Evolutionary conservation across 2,113 vertebrate genomes (phyloP).

Genomic region (Anoplopoma fimbria): DNA sequence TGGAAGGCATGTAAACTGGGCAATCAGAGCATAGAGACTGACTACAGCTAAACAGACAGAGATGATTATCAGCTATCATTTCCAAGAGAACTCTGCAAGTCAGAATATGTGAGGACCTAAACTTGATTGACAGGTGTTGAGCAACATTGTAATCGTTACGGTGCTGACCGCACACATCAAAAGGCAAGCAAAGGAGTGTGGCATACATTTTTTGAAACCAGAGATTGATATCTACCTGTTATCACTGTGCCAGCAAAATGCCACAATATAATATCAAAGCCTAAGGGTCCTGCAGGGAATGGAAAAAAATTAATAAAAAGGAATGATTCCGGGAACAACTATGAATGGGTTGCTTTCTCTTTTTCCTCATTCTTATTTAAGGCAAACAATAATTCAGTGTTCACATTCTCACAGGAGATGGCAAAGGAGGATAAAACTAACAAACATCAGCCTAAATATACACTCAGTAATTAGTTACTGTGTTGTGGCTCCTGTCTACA

Average conservation of each 20-base stretch:
- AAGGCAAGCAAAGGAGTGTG: conserved; percentile 49
- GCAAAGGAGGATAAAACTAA: conserved; percentile 60
- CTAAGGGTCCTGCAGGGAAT: conserved; percentile 43
- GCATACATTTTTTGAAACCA: conserved; percentile 44
- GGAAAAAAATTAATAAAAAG: conserved; percentile 19
- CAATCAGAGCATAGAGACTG: conserved; percentile 23
- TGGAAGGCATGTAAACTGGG: conserved; percentile 20
- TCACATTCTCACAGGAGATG: conserved; percentile 52
- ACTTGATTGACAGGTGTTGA: conserved; percentile 61
- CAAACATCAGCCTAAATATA: conserved; percentile 27
- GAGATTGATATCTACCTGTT: conserved; percentile 67
- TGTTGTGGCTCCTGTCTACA: conserved; percentile 59
- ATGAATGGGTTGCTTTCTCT: conserved; percentile 48
- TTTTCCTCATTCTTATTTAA: conserved; percentile 56
- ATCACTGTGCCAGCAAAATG: conserved; percentile 62
- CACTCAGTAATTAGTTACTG: conserved; percentile 20
- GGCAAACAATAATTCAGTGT: conserved; percentile 59
- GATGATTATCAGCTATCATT: conserved; percentile 39
- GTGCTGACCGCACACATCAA: conserved; percentile 59
- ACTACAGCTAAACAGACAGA: conserved; percentile 56
- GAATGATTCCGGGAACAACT: conserved; percentile 53
- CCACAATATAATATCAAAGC: conserved; percentile 69
- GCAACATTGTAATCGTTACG: conserved; percentile 66
- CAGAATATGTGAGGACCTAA: conserved; percentile 56
- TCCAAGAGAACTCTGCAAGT: conserved; percentile 60